Evolutionary conservation across 2,113 vertebrate species (phyloP).

Genomic region (Thalassoma bifasciatum): DNA sequence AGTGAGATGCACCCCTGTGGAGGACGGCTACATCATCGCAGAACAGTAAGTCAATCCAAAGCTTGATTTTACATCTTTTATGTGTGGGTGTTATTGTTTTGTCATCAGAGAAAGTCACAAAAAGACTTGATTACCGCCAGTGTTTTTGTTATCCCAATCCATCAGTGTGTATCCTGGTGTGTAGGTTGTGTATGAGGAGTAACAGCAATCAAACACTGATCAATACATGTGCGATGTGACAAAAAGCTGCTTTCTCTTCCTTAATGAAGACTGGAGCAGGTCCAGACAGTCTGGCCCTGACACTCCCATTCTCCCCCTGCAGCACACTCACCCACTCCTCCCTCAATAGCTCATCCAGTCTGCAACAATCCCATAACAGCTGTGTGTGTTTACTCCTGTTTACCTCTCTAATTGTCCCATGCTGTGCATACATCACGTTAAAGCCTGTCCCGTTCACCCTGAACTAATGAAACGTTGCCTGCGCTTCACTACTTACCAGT

Average conservation of each 20-base stretch:
- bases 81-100: too few species aligned
- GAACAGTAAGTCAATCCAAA: conserved; percentile 90
- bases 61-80: neutral
- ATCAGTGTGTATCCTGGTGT: neutral
- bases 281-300: conserved; percentile 60
- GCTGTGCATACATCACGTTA: conserved; percentile 68
- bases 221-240: neutral
- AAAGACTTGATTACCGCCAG: too few species aligned
- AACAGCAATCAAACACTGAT: neutral
- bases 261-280: conserved; percentile 60
- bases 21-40: conserved; percentile 93
- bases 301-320: conserved; percentile 36
- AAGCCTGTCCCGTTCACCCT: conserved; percentile 64
- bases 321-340: conserved; percentile 37
- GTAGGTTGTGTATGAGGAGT: neutral
- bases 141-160: neutral
- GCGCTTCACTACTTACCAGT: conserved; percentile 29
- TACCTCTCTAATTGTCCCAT: conserved; percentile 74
- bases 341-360: conserved; percentile 45
- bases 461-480: conserved; percentile 72
- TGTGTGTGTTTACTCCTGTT: conserved; percentile 82
- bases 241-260: conserved; percentile 8
- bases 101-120: too few species aligned
- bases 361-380: conserved; percentile 70
- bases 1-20: conserved; percentile 90